Conservation (phyloP, 2,797 vertebrate genomes). For the Poeciliopsis paucimaculata region DNA sequence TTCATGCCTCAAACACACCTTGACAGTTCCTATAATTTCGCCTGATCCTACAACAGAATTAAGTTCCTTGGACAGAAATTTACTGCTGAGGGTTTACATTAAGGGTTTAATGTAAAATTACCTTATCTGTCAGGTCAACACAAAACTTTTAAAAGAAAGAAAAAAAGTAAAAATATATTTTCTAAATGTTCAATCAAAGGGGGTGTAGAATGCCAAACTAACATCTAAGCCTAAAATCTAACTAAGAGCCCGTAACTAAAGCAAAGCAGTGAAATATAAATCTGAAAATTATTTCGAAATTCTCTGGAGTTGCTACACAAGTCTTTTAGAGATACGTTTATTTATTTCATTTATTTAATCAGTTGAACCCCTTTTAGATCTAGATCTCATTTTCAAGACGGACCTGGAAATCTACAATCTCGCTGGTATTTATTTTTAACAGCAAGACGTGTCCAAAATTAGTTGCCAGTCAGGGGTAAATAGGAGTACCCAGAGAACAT, state of each 20-base stretch:
- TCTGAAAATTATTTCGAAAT: background rate
- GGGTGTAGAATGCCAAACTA: background rate
- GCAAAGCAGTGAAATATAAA: background rate
- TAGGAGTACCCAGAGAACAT: background rate
- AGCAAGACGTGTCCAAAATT: background rate
- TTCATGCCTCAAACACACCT: conserved; percentile 60
- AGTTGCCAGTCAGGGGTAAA: background rate
- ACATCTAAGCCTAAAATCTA: background rate
- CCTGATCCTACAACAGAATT: conserved; percentile 46
- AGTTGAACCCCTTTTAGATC: too few relatives aligned
- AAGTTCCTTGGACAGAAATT: conserved; percentile 34
- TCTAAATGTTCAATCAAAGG: background rate
- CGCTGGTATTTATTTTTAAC: background rate
- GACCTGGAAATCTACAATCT: too few relatives aligned
- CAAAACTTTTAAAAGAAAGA: background rate
- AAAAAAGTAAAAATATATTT: background rate
- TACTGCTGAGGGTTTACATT: conserved; percentile 26
- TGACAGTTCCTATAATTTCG: conserved; percentile 57
- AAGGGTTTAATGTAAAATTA: conserved; percentile 42
- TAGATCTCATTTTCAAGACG: too few relatives aligned
- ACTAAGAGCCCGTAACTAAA: background rate
- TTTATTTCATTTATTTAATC: too few relatives aligned
- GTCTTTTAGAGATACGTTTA: background rate
- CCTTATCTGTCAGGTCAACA: conserved; percentile 16
- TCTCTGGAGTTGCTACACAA: background rate